Conservation (phyloP, 2,888 invertebrate species). For the Aphodius sticticus region DNA sequence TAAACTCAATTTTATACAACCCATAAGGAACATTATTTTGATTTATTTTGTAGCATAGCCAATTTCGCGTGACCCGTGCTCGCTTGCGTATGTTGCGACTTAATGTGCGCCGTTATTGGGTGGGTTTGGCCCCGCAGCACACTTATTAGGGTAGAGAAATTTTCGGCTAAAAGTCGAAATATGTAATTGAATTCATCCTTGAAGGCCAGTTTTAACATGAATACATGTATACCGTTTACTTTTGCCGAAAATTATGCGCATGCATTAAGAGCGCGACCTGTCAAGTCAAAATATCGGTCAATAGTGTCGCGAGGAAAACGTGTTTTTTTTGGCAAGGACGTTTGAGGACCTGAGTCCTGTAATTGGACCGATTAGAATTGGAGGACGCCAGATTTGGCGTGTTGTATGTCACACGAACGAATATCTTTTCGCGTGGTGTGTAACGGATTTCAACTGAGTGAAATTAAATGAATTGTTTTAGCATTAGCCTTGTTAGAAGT, state of each 20-base stretch:
- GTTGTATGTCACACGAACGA: not conserved
- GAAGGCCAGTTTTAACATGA: not conserved
- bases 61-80: not conserved
- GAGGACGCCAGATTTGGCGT: not conserved
- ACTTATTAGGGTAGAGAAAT: not conserved
- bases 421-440: not conserved
- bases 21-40: not conserved
- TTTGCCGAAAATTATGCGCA: conserved; percentile 19
- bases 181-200: conserved; percentile 24
- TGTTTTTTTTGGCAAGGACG: not conserved
- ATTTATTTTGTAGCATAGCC: not conserved
- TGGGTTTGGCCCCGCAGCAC: not conserved
- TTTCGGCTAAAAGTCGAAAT: not conserved
- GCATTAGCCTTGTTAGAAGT: not conserved
- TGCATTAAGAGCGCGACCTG: conserved; percentile 7
- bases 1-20: not conserved
- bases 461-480: not conserved
- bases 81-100: not conserved
- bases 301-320: not conserved
- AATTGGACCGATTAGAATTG: not conserved
- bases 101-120: not conserved
- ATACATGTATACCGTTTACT: conserved; percentile 7
- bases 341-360: not conserved
- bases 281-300: not conserved
- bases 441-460: not conserved